phyloP scores from a whole-genome alignment of 2,797 vertebrate genomes.

The Anniella stebbinsi region DNA sequence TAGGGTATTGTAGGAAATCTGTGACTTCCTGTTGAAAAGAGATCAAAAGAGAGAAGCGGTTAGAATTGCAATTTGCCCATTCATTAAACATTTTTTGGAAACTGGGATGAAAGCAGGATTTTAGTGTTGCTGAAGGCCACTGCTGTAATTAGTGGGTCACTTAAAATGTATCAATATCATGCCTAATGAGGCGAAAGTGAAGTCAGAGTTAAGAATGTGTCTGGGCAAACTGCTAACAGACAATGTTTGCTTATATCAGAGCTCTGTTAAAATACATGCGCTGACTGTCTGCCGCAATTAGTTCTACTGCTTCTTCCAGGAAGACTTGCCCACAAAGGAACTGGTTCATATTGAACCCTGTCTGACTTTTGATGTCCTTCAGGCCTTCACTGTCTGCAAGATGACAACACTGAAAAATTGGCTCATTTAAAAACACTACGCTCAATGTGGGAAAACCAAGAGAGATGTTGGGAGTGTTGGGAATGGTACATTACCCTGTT shows the following conservation, averaged over 20 bases:
- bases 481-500: neutral
- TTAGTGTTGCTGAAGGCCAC: constrained; percentile 52
- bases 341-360: neutral
- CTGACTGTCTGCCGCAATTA: constrained; percentile 42
- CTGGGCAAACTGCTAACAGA: constrained; percentile 62
- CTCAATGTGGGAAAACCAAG: neutral
- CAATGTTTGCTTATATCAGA: constrained; percentile 62
- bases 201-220: constrained; percentile 60
- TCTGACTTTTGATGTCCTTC: neutral
- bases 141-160: constrained; percentile 59
- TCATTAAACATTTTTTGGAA: neutral
- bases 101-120: constrained; percentile 55
- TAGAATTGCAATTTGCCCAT: constrained; percentile 21
- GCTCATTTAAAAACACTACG: neutral
- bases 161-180: constrained; percentile 70
- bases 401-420: neutral
- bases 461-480: neutral
- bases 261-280: constrained; percentile 24
- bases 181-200: constrained; percentile 65
- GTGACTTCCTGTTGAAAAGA: constrained; percentile 8
- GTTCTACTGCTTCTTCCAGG: constrained; percentile 7
- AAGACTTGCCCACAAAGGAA: constrained; percentile 23
- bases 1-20: neutral
- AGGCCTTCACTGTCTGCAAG: constrained; percentile 22
- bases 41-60: constrained; percentile 18